These are phyloP conservation scores for Phalacrocorax pelagicus DNA, from an alignment of 2,113 vertebrate species.

Conservation along the genomic window DNA sequence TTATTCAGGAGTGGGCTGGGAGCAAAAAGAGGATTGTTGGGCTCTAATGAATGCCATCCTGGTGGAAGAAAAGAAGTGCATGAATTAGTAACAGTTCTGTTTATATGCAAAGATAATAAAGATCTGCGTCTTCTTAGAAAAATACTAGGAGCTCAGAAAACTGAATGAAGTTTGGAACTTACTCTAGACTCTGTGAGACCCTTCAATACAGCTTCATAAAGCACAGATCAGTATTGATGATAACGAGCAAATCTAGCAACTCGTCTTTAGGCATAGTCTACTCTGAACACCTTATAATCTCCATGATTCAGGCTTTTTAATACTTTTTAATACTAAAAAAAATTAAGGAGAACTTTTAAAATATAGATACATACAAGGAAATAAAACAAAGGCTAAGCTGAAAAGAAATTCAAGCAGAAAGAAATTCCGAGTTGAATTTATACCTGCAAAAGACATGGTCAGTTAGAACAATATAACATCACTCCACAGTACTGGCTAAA, in stretches of 20 bases:
- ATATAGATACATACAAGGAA: background rate
- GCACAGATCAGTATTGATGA: background rate
- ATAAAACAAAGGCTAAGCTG: background rate
- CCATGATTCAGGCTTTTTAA: background rate
- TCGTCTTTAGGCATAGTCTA: background rate
- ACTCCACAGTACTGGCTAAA: background rate
- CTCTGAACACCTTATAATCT: background rate
- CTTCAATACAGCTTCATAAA: background rate
- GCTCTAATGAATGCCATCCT: conserved; percentile 88
- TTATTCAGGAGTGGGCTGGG: conserved; percentile 82
- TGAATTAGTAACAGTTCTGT: background rate
- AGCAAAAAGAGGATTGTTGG: conserved; percentile 83
- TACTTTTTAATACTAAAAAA: background rate
- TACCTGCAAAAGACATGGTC: rapidly evolving
- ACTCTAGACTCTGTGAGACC: background rate
- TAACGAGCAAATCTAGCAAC: background rate
- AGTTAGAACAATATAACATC: background rate
- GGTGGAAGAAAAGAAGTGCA: background rate
- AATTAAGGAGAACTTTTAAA: background rate
- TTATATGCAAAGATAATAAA: background rate
- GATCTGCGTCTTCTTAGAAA: background rate
- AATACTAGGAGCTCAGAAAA: background rate
- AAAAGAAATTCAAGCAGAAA: background rate
- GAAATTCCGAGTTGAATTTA: background rate
- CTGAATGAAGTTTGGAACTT: background rate